Evolutionary conservation across 2,113 vertebrate genomes (phyloP).

Genomic region (Cinclus cinclus): DNA sequence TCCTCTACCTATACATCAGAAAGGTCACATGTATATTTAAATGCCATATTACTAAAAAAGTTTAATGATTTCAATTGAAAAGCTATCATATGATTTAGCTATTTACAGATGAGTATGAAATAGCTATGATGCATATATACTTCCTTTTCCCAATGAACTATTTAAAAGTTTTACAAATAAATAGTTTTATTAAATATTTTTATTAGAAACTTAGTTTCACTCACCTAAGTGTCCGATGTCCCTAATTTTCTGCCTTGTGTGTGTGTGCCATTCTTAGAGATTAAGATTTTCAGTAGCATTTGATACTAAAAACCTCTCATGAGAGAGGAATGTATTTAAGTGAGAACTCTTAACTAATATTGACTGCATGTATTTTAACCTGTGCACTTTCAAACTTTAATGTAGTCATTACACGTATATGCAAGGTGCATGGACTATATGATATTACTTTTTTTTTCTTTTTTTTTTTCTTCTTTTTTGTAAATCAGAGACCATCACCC

Average conservation of each 20-base stretch:
- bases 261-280: neutral
- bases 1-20: slow-evolving; percentile 22
- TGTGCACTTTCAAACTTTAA: neutral
- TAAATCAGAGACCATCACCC: neutral
- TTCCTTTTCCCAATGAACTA: neutral
- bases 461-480: neutral
- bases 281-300: neutral
- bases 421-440: neutral
- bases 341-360: neutral
- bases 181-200: neutral
- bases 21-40: slow-evolving; percentile 63
- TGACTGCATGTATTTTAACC: neutral
- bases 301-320: neutral
- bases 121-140: neutral
- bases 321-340: too few relatives aligned
- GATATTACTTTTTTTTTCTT: neutral
- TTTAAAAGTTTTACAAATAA: neutral
- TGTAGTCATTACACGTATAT: neutral
- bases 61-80: slow-evolving; percentile 56
- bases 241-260: neutral
- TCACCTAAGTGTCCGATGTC: neutral
- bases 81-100: slow-evolving; percentile 51
- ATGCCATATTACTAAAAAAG: slow-evolving; percentile 52
- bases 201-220: neutral
- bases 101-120: slow-evolving; percentile 34